Conservation (phyloP, 2,113 vertebrate species). For the Apodemus speciosus region DNA sequence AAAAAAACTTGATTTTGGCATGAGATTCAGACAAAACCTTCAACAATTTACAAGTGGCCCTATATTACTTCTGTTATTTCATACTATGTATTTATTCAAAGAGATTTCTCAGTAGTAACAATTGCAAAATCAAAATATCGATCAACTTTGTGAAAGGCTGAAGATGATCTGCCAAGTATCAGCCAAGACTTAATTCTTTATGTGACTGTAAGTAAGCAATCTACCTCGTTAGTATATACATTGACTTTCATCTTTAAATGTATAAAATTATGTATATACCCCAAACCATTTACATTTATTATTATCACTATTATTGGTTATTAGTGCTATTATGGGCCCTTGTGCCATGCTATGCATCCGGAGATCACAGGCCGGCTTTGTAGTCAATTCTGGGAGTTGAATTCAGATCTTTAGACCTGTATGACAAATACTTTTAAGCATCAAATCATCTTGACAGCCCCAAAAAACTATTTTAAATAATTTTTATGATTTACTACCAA, state of each 20-base stretch:
- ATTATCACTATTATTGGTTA: not conserved
- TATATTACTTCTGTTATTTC: not conserved
- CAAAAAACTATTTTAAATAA: not conserved
- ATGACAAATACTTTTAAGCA: not conserved
- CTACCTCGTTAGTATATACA: not conserved
- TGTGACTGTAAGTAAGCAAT: not conserved
- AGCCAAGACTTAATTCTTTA: not conserved
- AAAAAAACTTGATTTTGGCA: not conserved
- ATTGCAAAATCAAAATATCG: not conserved
- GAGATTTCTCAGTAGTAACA: not conserved
- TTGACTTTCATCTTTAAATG: not conserved
- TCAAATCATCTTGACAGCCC: not conserved
- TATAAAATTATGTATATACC: not conserved
- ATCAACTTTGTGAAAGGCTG: not conserved
- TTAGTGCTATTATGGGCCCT: not conserved
- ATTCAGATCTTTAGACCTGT: not conserved
- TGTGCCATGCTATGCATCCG: no score
- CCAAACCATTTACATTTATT: not conserved
- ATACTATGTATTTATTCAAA: not conserved
- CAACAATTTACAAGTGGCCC: not conserved
- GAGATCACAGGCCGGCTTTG: not conserved
- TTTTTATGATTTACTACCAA: not conserved
- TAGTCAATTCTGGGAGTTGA: not conserved
- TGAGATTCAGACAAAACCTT: not conserved
- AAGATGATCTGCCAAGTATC: not conserved